Evolutionary conservation across 2,888 invertebrate species (phyloP), one percentile per base, ranked within the genome.

Genomic region (Phyllotreta cruciferae): DNA sequence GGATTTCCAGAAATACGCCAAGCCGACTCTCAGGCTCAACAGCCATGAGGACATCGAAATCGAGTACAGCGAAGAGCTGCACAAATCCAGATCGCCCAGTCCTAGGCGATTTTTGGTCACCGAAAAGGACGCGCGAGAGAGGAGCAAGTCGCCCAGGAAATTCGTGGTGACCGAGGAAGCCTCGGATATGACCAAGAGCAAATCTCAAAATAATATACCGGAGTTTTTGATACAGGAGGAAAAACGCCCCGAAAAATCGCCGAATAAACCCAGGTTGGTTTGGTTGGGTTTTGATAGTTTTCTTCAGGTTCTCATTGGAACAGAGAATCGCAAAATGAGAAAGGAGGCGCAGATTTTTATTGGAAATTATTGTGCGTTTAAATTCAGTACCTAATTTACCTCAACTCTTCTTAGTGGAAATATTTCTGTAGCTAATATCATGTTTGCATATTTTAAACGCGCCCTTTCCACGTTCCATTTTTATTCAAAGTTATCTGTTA

Each of bases 21-120:
- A 49, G 24, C 73, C 74, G 7, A 64, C 67, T 8, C 53, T 74
- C 7, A 64, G 67, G 44, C 63, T 74, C 6, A 71, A 72, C 39
- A 70, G 70, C 41, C 70, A 71, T 44, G 73, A 74, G 53, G 74
- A 75, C 42, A 71, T 74, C 4, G 74, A 74, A 52, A 60, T 72
- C 14, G 69, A 75, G 61, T 73, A 65, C 57, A 62, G 66, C 38
- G 49, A 70, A 10, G 44, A 55, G 0, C 41, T 71, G 0, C 55
- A 64, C 9, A 56, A 64, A 14, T 72, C 72, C 1, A 61, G 69
- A 41, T 68, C 71, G 35, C 61, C 69, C 6, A 69, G 73, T n/a
- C 71, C 73, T 0, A 66, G 70, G 49, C 67, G 69, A 11, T 73
- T 71, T 63, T 55, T 74, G 38, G 64, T 74, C 6, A 74, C 73